phyloP scores from a whole-genome alignment of 2,797 vertebrate genomes.

The Rhodeus uyekii region DNA sequence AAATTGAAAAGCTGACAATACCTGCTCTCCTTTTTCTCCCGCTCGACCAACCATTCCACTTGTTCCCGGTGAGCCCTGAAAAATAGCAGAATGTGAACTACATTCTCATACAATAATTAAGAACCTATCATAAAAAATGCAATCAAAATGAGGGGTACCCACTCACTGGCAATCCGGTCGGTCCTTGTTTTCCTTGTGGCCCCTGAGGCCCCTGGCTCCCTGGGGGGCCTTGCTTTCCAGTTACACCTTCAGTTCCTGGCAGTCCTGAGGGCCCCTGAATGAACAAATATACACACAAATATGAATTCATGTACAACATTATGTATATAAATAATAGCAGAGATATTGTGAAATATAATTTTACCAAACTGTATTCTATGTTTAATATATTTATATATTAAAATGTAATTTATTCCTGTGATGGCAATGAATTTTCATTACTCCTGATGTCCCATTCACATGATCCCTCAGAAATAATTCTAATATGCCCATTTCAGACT shows the following conservation, averaged over 20 bases:
- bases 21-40: constrained; percentile 80
- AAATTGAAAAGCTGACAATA: constrained; percentile 52
- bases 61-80: constrained; percentile 67
- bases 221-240: constrained; percentile 68
- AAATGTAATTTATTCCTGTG: no score
- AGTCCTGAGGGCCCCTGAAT: constrained; percentile 74
- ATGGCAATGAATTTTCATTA: not conserved
- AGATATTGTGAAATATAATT: not conserved
- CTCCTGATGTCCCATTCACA: not conserved
- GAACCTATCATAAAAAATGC: not conserved
- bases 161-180: constrained; percentile 79
- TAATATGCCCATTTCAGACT: not conserved
- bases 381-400: no score
- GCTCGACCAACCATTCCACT: constrained; percentile 65
- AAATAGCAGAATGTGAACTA: not conserved
- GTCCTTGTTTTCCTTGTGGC: constrained; percentile 67
- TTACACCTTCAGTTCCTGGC: constrained; percentile 65
- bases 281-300: not conserved
- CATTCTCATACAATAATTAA: no score
- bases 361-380: not conserved
- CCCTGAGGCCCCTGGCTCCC: constrained; percentile 73
- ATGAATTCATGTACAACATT: not conserved
- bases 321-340: not conserved
- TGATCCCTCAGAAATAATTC: not conserved
- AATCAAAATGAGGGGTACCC: constrained; percentile 50